phyloP scores from a whole-genome alignment of 2,888 invertebrate species.

The Acholoe squamosa region DNA sequence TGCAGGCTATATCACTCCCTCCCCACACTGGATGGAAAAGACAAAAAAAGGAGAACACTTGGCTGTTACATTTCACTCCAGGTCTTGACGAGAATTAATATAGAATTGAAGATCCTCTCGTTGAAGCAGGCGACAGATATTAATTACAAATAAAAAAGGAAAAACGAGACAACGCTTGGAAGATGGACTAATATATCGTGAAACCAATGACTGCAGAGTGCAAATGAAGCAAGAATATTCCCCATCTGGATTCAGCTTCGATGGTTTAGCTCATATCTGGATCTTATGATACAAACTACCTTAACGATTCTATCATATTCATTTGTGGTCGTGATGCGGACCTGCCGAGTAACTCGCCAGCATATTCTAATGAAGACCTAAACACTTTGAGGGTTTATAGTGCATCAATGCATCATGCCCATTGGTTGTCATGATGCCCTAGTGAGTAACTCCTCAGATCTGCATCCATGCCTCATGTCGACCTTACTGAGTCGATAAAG shows the following conservation, averaged over 20 bases:
- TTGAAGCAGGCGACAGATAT: not conserved
- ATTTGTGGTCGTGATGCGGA: no score
- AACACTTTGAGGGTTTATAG: no score
- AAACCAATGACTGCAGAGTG: not conserved
- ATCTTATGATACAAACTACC: no score
- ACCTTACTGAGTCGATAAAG: no score
- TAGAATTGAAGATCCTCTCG: conserved; percentile 9
- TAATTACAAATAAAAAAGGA: conserved; percentile 19
- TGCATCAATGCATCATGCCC: no score
- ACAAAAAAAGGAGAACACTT: conserved; percentile 6
- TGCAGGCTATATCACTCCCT: not conserved
- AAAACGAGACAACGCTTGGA: not conserved
- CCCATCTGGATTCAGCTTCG: not conserved
- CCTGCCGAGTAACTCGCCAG: no score
- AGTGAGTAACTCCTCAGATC: no score
- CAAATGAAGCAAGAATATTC: not conserved
- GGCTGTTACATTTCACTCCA: conserved; percentile 18
- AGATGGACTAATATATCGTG: conserved; percentile 17
- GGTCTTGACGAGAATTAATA: conserved; percentile 25
- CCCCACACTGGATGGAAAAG: not conserved
- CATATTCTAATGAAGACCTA: no score
- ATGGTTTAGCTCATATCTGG: no score
- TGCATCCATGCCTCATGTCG: no score
- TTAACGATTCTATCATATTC: no score
- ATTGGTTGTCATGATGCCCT: no score